phyloP scores from a whole-genome alignment of 2,113 vertebrate genomes.

The Delphinapterus leucas region DNA sequence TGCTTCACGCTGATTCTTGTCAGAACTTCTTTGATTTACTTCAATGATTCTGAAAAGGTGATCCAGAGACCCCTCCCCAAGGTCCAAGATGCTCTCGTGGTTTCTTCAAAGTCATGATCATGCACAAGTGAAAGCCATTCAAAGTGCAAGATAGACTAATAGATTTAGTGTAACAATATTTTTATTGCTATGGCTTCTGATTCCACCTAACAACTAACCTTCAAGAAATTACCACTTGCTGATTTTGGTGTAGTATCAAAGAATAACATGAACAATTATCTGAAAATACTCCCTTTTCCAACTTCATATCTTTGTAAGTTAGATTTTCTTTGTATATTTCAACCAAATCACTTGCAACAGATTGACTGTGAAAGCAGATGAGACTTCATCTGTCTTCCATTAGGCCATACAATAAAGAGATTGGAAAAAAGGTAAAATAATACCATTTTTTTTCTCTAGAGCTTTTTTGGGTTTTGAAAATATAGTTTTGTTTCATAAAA shows the following conservation, averaged over 20 bases:
- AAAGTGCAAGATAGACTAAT: not conserved
- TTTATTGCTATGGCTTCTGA: not conserved
- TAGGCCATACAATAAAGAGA: not conserved
- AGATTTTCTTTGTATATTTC: not conserved
- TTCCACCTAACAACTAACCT: not conserved
- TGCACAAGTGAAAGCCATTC: not conserved
- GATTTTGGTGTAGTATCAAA: not conserved
- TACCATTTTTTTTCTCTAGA: not conserved
- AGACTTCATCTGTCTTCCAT: not conserved
- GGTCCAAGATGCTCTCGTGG: not conserved
- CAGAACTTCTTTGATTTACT: not conserved
- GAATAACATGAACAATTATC: not conserved
- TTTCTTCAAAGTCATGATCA: not conserved
- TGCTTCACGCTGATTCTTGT: not conserved
- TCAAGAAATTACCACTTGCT: not conserved
- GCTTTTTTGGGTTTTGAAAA: not conserved
- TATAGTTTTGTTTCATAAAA: not conserved
- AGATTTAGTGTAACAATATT: not conserved
- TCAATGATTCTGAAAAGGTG: not conserved
- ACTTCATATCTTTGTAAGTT: not conserved
- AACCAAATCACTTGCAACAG: not conserved
- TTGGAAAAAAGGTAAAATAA: not conserved
- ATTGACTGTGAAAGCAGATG: not conserved
- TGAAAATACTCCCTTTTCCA: not conserved
- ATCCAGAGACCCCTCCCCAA: not conserved